Base-by-base conservation (phyloP, 1,140 invertebrate species). In the Dufourea novaeangliae region DNA sequence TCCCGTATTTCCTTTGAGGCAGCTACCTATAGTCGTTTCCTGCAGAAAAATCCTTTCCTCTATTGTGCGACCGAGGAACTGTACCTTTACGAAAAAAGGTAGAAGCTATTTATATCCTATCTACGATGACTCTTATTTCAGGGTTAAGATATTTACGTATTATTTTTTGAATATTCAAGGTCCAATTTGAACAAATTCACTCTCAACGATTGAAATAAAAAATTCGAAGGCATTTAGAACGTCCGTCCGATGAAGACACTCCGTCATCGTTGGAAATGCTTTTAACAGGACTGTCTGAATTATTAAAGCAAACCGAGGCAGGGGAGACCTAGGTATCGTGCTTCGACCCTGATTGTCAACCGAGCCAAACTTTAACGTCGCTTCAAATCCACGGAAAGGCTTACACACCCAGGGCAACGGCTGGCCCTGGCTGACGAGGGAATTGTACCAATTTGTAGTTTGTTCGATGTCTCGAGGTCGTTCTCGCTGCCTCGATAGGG, bases 371-470 rank as follows among this genome's bases (percentile, higher is more conserved):
- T 83, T 84, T 56, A 72, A 80, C 64, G 29, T 54, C n/a, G 66
- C 46, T 83, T 20, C 7, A 34, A 52, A 80, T 83, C 62, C 67
- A 25, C 29, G 70, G 25, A 74, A 44, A 63, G 34, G 54, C 37
- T 79, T 84, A 27, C 59, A 69, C 56, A 56, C 59, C 22, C 17
- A n/a, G 20, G 41, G 61, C n/a, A n/a, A 39, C 64, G 37, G 5
- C 3, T 20, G 44, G 20, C 5, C 8, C 29, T 25, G 75, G 46
- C 46, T 37, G 39, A 0, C 12, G n/a, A 20, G 39, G 57, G 41
- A 67, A 17, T 72, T 56, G 78, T 78, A 80, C 46, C 83, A 85
- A 86, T 85, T 85, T 82, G 77, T 57, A 86, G 71, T 79, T 76
- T 46, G 69, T 85, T 82, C 80, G 75, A 75, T 62, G 76, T 83